phyloP scores from a whole-genome alignment of 2,888 invertebrate genomes.

The Xiphydria camelus region DNA sequence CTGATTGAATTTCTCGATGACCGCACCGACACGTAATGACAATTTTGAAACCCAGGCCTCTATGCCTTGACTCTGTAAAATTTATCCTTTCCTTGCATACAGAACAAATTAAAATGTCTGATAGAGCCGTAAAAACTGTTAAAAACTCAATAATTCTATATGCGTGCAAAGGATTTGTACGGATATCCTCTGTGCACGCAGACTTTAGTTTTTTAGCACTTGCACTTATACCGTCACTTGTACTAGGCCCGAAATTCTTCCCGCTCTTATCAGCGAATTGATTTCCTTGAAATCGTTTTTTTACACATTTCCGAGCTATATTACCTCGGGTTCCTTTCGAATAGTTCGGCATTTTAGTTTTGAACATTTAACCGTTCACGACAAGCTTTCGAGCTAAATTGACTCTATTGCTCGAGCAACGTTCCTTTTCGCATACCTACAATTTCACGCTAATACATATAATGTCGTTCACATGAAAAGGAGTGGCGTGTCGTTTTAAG shows the following conservation, averaged over 20 bases:
- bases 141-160: conserved; percentile 18
- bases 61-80: conserved; percentile 23
- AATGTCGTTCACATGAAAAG: background rate
- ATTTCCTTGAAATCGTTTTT: conserved; percentile 10
- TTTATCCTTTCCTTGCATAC: conserved; percentile 20
- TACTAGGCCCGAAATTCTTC: conserved; percentile 13
- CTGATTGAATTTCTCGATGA: conserved; percentile 21
- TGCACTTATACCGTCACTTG: conserved; percentile 13
- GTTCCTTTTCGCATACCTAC: conserved; percentile 1
- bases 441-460: background rate
- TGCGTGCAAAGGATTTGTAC: conserved; percentile 12
- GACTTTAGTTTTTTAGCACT: conserved; percentile 17
- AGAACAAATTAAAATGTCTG: conserved; percentile 18
- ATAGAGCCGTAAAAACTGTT: conserved; percentile 15
- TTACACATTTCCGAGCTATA: conserved; percentile 8
- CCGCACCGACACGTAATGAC: conserved; percentile 23
- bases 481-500: background rate
- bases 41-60: conserved; percentile 32
- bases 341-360: conserved; percentile 14
- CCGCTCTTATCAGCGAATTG: conserved; percentile 6
- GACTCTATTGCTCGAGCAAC: conserved; percentile 12
- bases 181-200: conserved; percentile 13
- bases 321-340: conserved; percentile 8
- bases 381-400: conserved; percentile 14
- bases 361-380: conserved; percentile 10